Evolutionary conservation across 2,797 vertebrate species (phyloP), one percentile per base, ranked within the genome.

Genomic region (Halcyon smyrnensis): DNA sequence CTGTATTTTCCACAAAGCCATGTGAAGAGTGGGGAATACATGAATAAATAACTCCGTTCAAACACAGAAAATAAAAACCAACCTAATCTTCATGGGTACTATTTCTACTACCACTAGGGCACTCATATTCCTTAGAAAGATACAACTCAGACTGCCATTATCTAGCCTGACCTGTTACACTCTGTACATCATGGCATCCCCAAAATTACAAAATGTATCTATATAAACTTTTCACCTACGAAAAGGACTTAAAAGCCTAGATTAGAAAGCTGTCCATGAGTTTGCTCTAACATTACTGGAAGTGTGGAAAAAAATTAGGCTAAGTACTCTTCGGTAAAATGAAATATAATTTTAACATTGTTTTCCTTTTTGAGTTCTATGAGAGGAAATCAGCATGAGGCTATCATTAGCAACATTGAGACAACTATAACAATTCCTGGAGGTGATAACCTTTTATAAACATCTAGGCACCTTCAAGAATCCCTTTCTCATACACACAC

Each of bases 241-340:
- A n/a, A 73, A 78, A 86, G 14, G 15, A 51, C 48, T 91, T 67
- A 6, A 69, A 70, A 37, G 15, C 15, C 15, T 34, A 23, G 27
- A 11, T 36, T 36, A 41, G 15, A 67, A 74, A 67, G 7, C 6
- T 27, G 11, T 7, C 15, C 36, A 1, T 20, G 12, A 27, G 6
- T 84, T 86, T 77, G 21, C n/a, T 67, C 10, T 15, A 70, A 46
- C 5, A 1, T 23, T 51, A 46, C 8, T 16, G 20, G 23, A 82
- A 84, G 36, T 17, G 8, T 8, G 34, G 34, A 30, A 39, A 17
- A 73, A 57, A 43, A 37, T 53, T 0, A 11, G 1, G 0, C 12
- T 20, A 59, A 46, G 5, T 19, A 59, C 39, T 17, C 27, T 64
- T 43, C 37, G 63, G 15, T 53, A 15, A 75, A 90, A 18, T 4